Base-by-base conservation (phyloP, 2,797 vertebrate species). In the Poeciliopsis paucimaculata region DNA sequence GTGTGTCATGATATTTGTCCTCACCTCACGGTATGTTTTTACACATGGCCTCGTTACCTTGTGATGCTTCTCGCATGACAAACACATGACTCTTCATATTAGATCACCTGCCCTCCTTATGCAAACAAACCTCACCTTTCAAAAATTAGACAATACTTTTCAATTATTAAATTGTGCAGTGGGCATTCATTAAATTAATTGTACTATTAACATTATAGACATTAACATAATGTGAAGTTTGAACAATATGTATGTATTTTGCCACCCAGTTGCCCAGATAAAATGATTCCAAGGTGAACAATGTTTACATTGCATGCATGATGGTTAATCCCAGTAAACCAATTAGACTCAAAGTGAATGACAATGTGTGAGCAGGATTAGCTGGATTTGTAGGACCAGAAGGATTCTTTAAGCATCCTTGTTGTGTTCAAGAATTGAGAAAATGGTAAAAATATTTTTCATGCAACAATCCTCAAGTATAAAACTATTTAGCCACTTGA, bases 61-160 rank as follows among this genome's bases (percentile, higher is more conserved):
- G 46, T 62, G 55, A 72, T 46, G 68, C 49, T 68, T 39, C 55
- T 71, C 57, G 71, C 43, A 26, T 20, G 75, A n/a, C 73, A 26
- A 68, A 68, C 18, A 4, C 49, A 16, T 41, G 18, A 66, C 16
- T 7, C 11, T 71, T 45, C 3, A 70, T 13, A 43, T 53, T 31
- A 10, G 64, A 34, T 41, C 31, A 39, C 77, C 23, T 80, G 47
- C 75, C 26, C 26, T 82, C 79, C 34, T 70, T 20, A 9, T 23
- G 5, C 11, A 70, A 62, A 34, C 57, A 73, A 53, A 75, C 45
- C n/a, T 75, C 20, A 20, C 36, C 79, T 57, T 47, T 73, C 46
- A 46, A 28, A 68, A 26, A 26, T 41, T 26, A 68, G 34, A 41
- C 9, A 23, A 23, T 16, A 5, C 36, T 15, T 46, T 28, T 71